A percentile compares a stretch with the other conserved stretches of the same genome.
phyloP scores from a whole-genome alignment of 2,888 invertebrate genomes.

The Ariolimax columbianus region DNA sequence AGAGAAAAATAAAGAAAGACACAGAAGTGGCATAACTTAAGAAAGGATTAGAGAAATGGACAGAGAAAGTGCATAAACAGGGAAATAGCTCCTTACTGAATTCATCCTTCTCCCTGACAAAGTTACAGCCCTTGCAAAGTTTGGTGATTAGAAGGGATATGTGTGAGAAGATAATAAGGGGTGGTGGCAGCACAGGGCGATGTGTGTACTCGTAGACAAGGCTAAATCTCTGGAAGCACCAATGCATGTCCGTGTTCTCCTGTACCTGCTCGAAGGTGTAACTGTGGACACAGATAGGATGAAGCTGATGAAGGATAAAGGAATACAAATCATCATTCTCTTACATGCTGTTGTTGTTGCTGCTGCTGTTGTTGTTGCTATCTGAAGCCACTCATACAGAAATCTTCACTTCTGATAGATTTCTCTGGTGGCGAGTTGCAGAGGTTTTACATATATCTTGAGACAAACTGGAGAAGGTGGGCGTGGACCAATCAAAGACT shows the following conservation, averaged over 20 bases:
- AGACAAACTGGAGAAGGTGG: too few relatives aligned
- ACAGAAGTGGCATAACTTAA: too few relatives aligned
- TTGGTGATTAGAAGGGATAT: background rate
- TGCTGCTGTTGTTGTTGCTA: too few relatives aligned
- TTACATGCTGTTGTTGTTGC: too few relatives aligned
- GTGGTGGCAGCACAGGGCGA: conserved; percentile 76
- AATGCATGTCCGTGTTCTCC: conserved; percentile 75
- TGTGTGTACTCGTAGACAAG: conserved; percentile 76
- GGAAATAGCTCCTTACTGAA: background rate
- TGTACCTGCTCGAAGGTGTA: conserved; percentile 76
- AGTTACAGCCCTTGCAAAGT: background rate
- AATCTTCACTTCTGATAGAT: too few relatives aligned
- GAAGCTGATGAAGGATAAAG: background rate
- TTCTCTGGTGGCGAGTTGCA: too few relatives aligned
- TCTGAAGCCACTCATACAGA: too few relatives aligned
- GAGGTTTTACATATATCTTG: too few relatives aligned
- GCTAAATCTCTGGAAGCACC: conserved; percentile 77
- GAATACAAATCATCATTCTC: too few relatives aligned
- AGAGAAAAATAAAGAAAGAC: too few relatives aligned
- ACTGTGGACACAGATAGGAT: conserved; percentile 60
- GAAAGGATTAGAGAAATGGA: too few relatives aligned
- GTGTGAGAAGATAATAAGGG: conserved; percentile 74
- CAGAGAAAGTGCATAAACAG: background rate
- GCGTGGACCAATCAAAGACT: too few relatives aligned
- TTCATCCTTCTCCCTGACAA: conserved; percentile 11